Base-by-base conservation (phyloP, 2,113 vertebrate species). In the Cacatua alba region DNA sequence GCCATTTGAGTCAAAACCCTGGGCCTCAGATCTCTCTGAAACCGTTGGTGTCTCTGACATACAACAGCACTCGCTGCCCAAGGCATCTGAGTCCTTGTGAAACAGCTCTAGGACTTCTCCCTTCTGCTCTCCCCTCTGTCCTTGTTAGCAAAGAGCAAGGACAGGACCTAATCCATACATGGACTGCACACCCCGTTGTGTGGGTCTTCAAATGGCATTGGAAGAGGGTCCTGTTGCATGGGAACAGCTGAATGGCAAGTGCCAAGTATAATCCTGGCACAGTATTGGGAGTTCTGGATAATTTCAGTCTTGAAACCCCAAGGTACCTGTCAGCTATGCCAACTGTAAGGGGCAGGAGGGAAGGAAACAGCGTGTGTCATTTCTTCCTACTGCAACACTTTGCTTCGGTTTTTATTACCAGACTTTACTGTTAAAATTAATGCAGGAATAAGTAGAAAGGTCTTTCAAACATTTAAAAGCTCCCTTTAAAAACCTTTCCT, bases 21-120 rank as follows among this genome's bases (percentile, higher is more conserved):
- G 28, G 39, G 33, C 20, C 60, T 49, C 23, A 60, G 31, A 57
- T 24, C 8, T 52, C 71, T 77, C 35, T 25, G 29, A 43, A 39
- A 51, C 7, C 48, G 46, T 8, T 74, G 6, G 8, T 43, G 46
- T 68, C 55, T 71, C 76, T 41, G 48, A 11, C 14, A 33, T 21
- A 25, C 28, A 69, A 3, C 26, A 76, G 33, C 55, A 55, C n/a
- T 35, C 41, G 3, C 39, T 82, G 57, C 55, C 55, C 0, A 0
- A 83, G 60, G 69, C 69, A 48, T 19, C 43, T 2, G 7, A 25
- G 39, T 37, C 43, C 68, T 43, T 64, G 31, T 1, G 3, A 57
- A 88, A 52, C 29, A 71, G 39, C 60, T 86, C 51, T 17, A 62
- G 23, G 24, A 18, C 75, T 80, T 76, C 37, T 60, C 24, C 60